phyloP scores from a whole-genome alignment of 1,140 invertebrate genomes.

The Rhynchophorus ferrugineus region DNA sequence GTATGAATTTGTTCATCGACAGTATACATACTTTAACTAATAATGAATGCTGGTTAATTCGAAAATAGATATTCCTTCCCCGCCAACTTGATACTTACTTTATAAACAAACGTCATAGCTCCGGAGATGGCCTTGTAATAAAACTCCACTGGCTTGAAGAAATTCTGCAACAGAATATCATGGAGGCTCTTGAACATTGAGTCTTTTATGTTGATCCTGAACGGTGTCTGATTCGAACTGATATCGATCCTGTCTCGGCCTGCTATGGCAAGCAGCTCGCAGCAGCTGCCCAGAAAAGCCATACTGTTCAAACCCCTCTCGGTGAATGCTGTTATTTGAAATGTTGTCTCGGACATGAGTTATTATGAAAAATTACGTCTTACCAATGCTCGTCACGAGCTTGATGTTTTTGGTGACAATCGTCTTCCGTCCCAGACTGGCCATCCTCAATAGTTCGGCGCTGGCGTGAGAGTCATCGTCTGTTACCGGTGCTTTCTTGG shows the following conservation, averaged over 20 bases:
- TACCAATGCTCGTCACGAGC: conserved; percentile 28
- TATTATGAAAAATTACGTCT: too few relatives aligned
- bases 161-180: conserved; percentile 25
- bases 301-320: conserved; percentile 25
- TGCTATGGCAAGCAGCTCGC: conserved; percentile 25
- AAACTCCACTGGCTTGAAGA: conserved; percentile 22
- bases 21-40: too few relatives aligned
- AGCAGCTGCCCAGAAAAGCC: conserved; percentile 27
- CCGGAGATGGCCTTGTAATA: conserved; percentile 26
- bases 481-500: conserved; percentile 20
- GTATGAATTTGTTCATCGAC: too few relatives aligned
- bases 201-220: conserved; percentile 29
- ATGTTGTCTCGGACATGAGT: too few relatives aligned
- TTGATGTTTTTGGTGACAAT: conserved; percentile 34
- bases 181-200: conserved; percentile 26
- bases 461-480: conserved; percentile 26
- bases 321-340: conserved; percentile 15
- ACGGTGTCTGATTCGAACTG: conserved; percentile 25
- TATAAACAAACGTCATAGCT: conserved; percentile 30
- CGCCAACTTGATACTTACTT: conserved; percentile 25
- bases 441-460: conserved; percentile 30
- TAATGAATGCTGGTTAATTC: too few relatives aligned
- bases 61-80: too few relatives aligned
- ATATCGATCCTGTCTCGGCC: conserved; percentile 29
- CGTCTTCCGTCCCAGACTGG: conserved; percentile 26